Evolutionary conservation across 2,797 vertebrate species (phyloP), one percentile per base, ranked within the genome.

Genomic region (Kryptolebias ocellatus): DNA sequence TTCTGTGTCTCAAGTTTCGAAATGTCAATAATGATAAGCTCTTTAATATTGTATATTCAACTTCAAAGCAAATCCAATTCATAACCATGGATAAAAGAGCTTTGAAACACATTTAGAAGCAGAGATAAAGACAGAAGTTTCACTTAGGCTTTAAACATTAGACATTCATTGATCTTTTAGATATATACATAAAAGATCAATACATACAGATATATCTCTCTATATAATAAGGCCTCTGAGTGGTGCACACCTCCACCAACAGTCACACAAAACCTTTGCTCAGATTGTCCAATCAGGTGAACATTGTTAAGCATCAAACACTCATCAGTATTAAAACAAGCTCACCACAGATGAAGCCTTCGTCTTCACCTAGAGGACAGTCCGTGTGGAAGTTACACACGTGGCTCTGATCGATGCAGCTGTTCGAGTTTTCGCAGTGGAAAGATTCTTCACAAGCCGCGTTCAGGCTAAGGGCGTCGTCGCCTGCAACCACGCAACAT

Each of bases 351-450:
- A 94, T 79, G 37, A 83, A 76, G 59, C 90, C 92, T 70, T 95
- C 93, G 18, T 95, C 90, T 14, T 94, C 93, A 67, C 92, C 93
- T 3, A 86, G 64, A 46, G 93, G 91, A 79, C 96, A 97, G 73
- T 96, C 94, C 0, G 85, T 92, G 73, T 90, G 82, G 81, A 97
- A 96, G 90, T 96, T 92, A 78, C 96, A 97, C 75, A 96, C 84
- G 60, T 86, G 87, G 28, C 86, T 84, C 45, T 87, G 88, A 62
- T 94, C 91, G 66, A 97, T 89, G 83, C 96, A 97, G 44, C 75
- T 79, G 16, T 85, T 90, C 2, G 83, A 85, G 62, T 78, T 81
- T 68, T 89, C 84, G 80, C 96, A 97, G 68, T 91, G 91, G 68
- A 95, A 93, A 17, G 87, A 86, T 61, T 89, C 86, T 3, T 78